phyloP scores from a whole-genome alignment of 2,113 vertebrate species.

The Polypterus senegalus region DNA sequence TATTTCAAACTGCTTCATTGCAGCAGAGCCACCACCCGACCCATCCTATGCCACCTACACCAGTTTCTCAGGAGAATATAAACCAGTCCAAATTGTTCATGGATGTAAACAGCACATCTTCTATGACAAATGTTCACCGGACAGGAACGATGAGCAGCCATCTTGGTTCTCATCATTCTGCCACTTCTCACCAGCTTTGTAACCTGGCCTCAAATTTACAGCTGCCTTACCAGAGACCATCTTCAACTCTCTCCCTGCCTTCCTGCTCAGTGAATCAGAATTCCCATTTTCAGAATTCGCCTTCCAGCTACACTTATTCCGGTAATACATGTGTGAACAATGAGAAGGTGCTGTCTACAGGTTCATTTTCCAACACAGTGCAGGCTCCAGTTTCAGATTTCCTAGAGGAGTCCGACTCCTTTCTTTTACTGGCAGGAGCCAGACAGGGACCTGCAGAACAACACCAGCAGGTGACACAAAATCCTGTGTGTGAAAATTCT shows the following conservation, averaged over 20 bases:
- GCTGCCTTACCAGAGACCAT: slow-evolving; percentile 53
- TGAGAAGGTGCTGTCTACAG: slow-evolving; percentile 59
- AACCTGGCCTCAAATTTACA: slow-evolving; percentile 49
- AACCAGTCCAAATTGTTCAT: slow-evolving; percentile 66
- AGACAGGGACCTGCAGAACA: slow-evolving; percentile 55
- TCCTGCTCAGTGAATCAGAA: slow-evolving; percentile 66
- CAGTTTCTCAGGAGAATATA: slow-evolving; percentile 31
- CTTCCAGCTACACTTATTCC: slow-evolving; percentile 74
- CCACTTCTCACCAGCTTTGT: slow-evolving; percentile 61
- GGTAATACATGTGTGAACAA: slow-evolving; percentile 62
- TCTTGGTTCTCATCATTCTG: slow-evolving; percentile 52
- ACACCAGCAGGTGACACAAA: slow-evolving; percentile 35
- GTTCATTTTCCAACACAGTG: slow-evolving; percentile 47
- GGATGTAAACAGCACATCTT: slow-evolving; percentile 54
- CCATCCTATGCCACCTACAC: slow-evolving; percentile 13
- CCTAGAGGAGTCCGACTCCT: slow-evolving; percentile 55
- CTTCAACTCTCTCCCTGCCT: slow-evolving; percentile 62
- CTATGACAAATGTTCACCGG: slow-evolving; percentile 56
- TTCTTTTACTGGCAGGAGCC: slow-evolving; percentile 59
- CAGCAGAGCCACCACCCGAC: slow-evolving; percentile 32
- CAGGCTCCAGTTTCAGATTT: slow-evolving; percentile 20
- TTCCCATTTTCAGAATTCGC: slow-evolving; percentile 48
- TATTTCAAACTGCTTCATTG: slow-evolving; percentile 59
- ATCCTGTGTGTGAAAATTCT: slow-evolving; percentile 62
- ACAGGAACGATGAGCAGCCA: slow-evolving; percentile 41